phyloP scores from a whole-genome alignment of 2,888 invertebrate species.

The Clanis bilineata region DNA sequence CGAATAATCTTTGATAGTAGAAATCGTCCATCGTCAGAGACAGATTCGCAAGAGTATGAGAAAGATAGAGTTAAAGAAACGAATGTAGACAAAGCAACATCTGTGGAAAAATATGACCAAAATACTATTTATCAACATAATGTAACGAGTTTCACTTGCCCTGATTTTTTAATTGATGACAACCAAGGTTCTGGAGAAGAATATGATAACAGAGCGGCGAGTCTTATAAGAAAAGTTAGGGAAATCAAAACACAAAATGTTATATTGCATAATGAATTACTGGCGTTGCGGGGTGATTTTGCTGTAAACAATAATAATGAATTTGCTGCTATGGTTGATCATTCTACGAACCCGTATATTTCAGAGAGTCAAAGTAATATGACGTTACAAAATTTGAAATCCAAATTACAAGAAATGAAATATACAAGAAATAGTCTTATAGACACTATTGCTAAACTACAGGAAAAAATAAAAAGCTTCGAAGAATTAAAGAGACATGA shows the following conservation, averaged over 20 bases:
- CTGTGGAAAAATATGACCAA: constrained; percentile 23
- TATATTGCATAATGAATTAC: constrained; percentile 54
- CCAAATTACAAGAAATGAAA: constrained; percentile 55
- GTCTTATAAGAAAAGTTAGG: constrained; percentile 61
- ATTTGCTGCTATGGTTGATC: constrained; percentile 41
- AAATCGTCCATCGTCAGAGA: constrained; percentile 35
- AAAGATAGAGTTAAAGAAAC: constrained; percentile 12
- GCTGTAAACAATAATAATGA: constrained; percentile 32
- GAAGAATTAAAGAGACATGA: constrained; percentile 56
- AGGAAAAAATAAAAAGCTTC: constrained; percentile 51
- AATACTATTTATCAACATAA: constrained; percentile 28
- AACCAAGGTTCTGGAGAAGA: constrained; percentile 32
- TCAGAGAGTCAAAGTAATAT: constrained; percentile 41
- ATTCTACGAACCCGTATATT: constrained; percentile 43
- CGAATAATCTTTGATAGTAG: constrained; percentile 44
- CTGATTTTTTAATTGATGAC: constrained; percentile 31
- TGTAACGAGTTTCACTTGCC: constrained; percentile 38
- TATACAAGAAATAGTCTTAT: constrained; percentile 50
- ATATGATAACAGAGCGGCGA: constrained; percentile 56
- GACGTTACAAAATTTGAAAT: constrained; percentile 50
- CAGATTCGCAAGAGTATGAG: constrained; percentile 42
- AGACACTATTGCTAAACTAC: constrained; percentile 47
- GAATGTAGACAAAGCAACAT: constrained; percentile 25
- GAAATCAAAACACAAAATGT: constrained; percentile 68
- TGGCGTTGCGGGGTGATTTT: constrained; percentile 48